Base-by-base conservation (phyloP, 2,113 vertebrate genomes). In the Phrynocephalus versicolor region DNA sequence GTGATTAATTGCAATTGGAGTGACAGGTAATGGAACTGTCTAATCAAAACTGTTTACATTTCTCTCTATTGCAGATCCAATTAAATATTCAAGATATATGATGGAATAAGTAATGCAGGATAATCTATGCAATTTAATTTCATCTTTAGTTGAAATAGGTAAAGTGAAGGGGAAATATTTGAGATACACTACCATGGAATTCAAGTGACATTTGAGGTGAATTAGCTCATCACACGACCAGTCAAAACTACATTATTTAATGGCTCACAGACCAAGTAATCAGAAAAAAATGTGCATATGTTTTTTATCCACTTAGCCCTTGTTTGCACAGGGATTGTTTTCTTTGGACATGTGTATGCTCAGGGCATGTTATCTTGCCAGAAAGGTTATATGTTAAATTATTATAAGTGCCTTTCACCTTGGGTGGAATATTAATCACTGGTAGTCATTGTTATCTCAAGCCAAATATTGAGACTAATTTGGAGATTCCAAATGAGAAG, bases 21-120 rank as follows among this genome's bases (percentile, higher is more conserved):
- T 80, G 84, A 80, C 57, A 71, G 6, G 1, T 71, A 23, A 58
- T 75, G 88, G 85, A 23, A 78, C 1, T 82, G 30, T 41, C 57
- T 78, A 79, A 89, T 88, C 39, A 84, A 62, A 84, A 87, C 57
- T 71, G 1, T 30, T 87, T 80, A 0, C 71, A 70, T 25, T 89
- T 12, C 81, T 27, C 5, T 85, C 86, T 84, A 72, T 33, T 79
- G 62, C 16, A 64, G 8, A 84, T 60, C 73, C 23, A 84, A 18
- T 87, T 81, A 87, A 82, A 83, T 55, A 78, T 19, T 77, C 87
- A 73, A 72, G 62, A 73, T 82, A 79, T 81, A 9, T 88, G 76
- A 4, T 71, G 58, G 10, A 21, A 77, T 77, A 35, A 51, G 5
- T 65, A 87, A 88, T 84, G 14, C 0, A 15, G 60, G 51, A 81